phyloP scores from a whole-genome alignment of 2,797 vertebrate species.

The Garrulus glandarius region DNA sequence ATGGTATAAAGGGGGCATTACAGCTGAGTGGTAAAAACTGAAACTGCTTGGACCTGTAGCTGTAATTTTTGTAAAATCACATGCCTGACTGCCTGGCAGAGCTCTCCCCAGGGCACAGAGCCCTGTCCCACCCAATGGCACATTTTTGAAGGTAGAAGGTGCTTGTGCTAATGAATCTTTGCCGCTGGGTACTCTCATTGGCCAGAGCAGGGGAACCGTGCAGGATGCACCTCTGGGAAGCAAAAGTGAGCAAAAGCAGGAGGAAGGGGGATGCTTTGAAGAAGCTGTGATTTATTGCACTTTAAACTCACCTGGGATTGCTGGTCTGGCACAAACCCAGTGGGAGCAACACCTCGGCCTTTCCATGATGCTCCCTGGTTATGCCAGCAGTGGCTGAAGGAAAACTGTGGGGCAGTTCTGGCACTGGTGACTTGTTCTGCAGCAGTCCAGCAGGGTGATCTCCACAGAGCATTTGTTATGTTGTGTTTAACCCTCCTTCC shows the following conservation, averaged over 20 bases:
- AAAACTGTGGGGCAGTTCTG: rapidly evolving
- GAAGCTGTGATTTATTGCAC: not conserved
- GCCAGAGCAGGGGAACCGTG: rapidly evolving
- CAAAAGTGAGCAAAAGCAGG: not conserved
- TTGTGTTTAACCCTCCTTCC: not conserved
- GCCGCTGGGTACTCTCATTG: not conserved
- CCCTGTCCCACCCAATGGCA: not conserved
- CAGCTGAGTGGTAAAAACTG: not conserved
- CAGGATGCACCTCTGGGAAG: not conserved
- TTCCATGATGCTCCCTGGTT: rapidly evolving
- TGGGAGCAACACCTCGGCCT: not conserved
- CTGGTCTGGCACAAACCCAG: not conserved
- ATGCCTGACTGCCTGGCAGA: not conserved
- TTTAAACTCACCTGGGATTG: not conserved
- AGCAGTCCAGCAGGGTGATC: not conserved
- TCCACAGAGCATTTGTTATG: not conserved
- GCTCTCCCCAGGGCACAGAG: not conserved
- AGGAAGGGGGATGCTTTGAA: not conserved
- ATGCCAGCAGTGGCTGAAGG: not conserved
- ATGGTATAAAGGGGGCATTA: not conserved
- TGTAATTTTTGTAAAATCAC: not conserved
- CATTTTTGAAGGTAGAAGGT: not conserved
- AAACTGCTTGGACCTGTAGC: not conserved
- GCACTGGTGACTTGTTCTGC: not conserved
- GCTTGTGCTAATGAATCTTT: not conserved